These are phyloP conservation scores for Chaenocephalus aceratus DNA, from an alignment of 2,113 vertebrate genomes.

Conservation along the genomic window DNA sequence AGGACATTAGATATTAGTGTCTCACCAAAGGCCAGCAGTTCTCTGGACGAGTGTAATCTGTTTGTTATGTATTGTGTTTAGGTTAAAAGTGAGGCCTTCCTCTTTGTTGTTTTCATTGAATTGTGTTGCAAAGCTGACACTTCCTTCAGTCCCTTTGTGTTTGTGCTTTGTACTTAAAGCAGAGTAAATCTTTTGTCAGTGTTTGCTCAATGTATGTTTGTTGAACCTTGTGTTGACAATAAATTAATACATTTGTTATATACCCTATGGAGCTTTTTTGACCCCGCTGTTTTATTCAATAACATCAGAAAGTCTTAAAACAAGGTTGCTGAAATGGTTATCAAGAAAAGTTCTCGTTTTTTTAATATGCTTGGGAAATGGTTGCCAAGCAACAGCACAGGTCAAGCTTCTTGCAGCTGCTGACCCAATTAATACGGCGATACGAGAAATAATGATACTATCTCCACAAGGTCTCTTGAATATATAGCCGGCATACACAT, in stretches of 20 bases:
- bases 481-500: constrained; percentile 49
- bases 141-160: constrained; percentile 16
- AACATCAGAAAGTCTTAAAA: constrained; percentile 16
- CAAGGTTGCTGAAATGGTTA: constrained; percentile 32
- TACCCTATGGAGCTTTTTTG: background rate
- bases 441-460: constrained; percentile 72
- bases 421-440: constrained; percentile 76
- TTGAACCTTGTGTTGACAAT: constrained; percentile 64
- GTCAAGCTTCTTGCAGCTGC: constrained; percentile 73
- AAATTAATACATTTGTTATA: constrained; percentile 67
- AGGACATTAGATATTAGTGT: constrained; percentile 48
- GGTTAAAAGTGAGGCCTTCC: constrained; percentile 41
- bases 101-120: constrained; percentile 26
- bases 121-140: constrained; percentile 41
- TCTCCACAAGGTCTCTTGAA: constrained; percentile 71
- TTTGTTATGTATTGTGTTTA: constrained; percentile 53
- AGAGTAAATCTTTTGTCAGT: constrained; percentile 35
- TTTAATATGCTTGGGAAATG: constrained; percentile 54
- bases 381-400: constrained; percentile 81
- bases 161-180: constrained; percentile 43
- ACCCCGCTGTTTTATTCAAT: constrained; percentile 13
- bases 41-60: constrained; percentile 38
- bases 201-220: constrained; percentile 52
- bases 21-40: constrained; percentile 53
- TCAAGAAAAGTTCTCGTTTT: constrained; percentile 52